phyloP scores from a whole-genome alignment of 2,797 vertebrate species.

The Enoplosus armatus region DNA sequence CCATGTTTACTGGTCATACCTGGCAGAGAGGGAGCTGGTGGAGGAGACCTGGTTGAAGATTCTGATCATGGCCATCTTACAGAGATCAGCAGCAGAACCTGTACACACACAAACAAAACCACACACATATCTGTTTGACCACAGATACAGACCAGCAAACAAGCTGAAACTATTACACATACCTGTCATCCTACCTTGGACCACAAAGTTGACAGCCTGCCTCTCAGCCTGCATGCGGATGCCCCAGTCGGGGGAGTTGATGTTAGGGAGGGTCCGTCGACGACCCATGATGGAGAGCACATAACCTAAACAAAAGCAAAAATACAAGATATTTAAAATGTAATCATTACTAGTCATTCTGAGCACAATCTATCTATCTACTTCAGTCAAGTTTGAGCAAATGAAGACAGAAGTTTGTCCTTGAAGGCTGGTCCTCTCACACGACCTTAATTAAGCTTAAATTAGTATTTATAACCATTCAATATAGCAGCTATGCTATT shows the following conservation, averaged over 20 bases:
- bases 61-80: constrained; percentile 94
- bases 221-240: constrained; percentile 92
- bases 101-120: background rate
- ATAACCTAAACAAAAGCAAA: constrained; percentile 82
- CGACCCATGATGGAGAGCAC: constrained; percentile 93
- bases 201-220: constrained; percentile 95
- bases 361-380: too few relatives aligned
- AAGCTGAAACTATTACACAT: too few relatives aligned
- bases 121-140: background rate
- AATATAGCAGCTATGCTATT: background rate
- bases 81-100: constrained; percentile 96
- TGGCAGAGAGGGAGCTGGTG: constrained; percentile 87
- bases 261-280: constrained; percentile 87
- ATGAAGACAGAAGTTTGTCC: background rate
- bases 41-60: constrained; percentile 87
- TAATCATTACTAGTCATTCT: background rate
- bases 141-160: background rate
- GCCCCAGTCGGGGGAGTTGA: constrained; percentile 85
- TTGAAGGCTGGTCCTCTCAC: background rate
- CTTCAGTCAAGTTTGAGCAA: background rate
- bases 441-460: background rate
- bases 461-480: background rate
- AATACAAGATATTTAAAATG: background rate
- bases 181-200: constrained; percentile 88
- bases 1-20: constrained; percentile 77